Evolutionary conservation across 2,888 invertebrate genomes (phyloP), one percentile per base, ranked within the genome.

Genomic region (Agrochola lychnidis): DNA sequence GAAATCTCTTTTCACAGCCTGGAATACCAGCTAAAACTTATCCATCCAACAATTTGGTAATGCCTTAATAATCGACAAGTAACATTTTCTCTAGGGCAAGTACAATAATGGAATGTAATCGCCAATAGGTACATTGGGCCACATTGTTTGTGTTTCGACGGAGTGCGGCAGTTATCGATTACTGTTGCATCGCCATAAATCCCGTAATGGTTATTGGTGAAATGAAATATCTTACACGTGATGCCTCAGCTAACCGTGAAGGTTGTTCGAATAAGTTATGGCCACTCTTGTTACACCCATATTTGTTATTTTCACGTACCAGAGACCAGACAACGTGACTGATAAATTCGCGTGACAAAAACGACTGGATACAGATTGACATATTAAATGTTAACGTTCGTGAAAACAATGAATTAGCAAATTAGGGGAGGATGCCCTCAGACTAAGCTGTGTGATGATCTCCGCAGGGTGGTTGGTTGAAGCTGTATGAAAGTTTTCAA

Each of bases 111-210:
- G 51, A 79, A 81, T 76, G 70, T 77, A 76, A 86, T 82, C 74
- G 66, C 25, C 73, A 70, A 63, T 78, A n/a, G n/a, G n/a, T n/a
- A 73, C 78, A 79, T 78, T 78, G 73, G 72, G 76, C 80, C 76
- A 81, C 73, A 78, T 79, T 84, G 82, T 87, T 84, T 82, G 84
- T 84, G 66, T 77, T 83, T 77, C 85, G 74, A 36, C 75, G 72
- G 73, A 72, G 73, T 79, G 78, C 81, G 79, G 79, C 80, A 88
- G 89, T 90, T 91, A 91, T 89, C 91, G 89, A 90, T 91, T 91
- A 91, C 87, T 84, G 90, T 89, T 90, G 88, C 90, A 90, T 89
- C 88, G 90, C 85, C 86, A 90, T 92, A 92, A 93, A 92, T 86
- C 82, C 84, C 85, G 81, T 90, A 92, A 92, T 89, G 88, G 91